A percentile compares a stretch with the other conserved stretches of the same genome.
phyloP scores from a whole-genome alignment of 1,140 invertebrate genomes.

The Elymnias hypermnestra region DNA sequence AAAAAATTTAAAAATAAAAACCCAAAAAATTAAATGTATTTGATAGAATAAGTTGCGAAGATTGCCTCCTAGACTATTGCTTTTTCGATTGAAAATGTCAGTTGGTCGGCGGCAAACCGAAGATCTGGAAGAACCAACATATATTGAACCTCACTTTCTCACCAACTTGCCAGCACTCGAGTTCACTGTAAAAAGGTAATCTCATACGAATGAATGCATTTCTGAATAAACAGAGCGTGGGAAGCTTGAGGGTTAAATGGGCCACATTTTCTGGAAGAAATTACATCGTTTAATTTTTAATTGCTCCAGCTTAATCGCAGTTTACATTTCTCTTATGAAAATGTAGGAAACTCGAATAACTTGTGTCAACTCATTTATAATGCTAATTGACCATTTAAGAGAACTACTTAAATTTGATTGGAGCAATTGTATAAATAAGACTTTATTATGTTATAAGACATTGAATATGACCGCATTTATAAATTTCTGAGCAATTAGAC shows the following conservation, averaged over 20 bases:
- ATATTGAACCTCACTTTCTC: not conserved
- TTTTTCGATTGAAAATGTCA: constrained; percentile 14
- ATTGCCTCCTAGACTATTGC: not conserved
- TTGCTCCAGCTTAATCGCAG: constrained; percentile 1
- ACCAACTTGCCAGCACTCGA: not conserved
- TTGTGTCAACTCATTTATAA: too few species aligned
- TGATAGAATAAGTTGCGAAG: too few species aligned
- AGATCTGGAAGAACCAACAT: constrained; percentile 6
- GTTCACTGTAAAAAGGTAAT: constrained; percentile 3
- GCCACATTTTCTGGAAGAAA: constrained; percentile 4
- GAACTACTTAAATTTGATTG: too few species aligned
- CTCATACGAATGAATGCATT: constrained; percentile 8
- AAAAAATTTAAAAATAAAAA: too few species aligned
- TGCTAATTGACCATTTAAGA: too few species aligned
- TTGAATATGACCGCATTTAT: too few species aligned
- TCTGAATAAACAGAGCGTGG: constrained; percentile 11
- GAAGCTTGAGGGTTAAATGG: constrained; percentile 5
- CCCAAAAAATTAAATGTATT: too few species aligned
- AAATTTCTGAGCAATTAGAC: too few species aligned
- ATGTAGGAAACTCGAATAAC: too few species aligned
- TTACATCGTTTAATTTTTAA: constrained; percentile 9
- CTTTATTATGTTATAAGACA: too few species aligned
- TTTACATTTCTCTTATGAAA: constrained; percentile 1
- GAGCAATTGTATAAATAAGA: too few species aligned
- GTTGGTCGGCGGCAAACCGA: constrained; percentile 13